These are phyloP conservation scores for Linnaemya vulpina DNA, from an alignment of 2,888 invertebrate genomes.

Conservation along the genomic window DNA sequence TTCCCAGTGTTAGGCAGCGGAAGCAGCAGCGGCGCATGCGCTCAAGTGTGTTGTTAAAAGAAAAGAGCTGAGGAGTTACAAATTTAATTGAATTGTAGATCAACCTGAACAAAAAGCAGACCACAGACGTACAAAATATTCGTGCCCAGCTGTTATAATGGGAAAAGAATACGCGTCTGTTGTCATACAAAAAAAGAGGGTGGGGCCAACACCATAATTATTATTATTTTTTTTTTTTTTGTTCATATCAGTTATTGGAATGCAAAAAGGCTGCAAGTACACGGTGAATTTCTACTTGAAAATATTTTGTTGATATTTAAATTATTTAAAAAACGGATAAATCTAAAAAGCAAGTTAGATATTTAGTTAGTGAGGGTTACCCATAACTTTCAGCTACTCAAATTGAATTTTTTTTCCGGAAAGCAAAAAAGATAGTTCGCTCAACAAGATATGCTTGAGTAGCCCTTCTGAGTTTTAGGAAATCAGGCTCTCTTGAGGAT, in stretches of 20 bases:
- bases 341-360: no score
- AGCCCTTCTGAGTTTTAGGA: no score
- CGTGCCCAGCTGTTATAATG: constrained; percentile 46
- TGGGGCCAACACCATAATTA: constrained; percentile 21
- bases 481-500: no score
- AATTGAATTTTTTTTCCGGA: no score
- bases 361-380: no score
- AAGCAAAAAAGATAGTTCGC: no score
- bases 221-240: background rate
- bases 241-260: background rate
- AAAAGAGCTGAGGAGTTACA: constrained; percentile 29
- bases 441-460: no score
- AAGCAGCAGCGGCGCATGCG: constrained; percentile 38
- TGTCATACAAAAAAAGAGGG: constrained; percentile 9
- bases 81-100: constrained; percentile 60
- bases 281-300: no score
- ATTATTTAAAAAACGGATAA: no score
- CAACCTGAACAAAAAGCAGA: constrained; percentile 41
- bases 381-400: no score
- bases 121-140: constrained; percentile 32
- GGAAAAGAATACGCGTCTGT: background rate
- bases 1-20: background rate
- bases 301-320: no score
- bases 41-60: constrained; percentile 35
- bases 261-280: no score